Evolutionary conservation across 2,888 invertebrate genomes (phyloP), one percentile per base, ranked within the genome.

Genomic region (Diaphora mendica): DNA sequence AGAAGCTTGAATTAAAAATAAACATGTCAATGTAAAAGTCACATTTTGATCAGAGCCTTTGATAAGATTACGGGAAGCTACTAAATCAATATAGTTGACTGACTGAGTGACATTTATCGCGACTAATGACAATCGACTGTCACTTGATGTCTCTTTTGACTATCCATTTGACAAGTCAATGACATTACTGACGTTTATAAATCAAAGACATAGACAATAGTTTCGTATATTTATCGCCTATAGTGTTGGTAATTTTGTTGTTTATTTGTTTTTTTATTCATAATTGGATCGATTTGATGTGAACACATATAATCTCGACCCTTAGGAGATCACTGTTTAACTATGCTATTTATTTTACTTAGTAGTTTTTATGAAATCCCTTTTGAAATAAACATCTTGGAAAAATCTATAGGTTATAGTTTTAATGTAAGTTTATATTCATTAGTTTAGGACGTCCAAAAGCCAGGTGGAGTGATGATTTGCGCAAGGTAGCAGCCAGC

Each of bases 91-190:
- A 80, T 64, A 68, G 72, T 70, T 39, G 75, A 69, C 76, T 65
- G 72, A 70, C 65, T 79, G 68, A 70, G 69, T 78, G 82, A 84
- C 84, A 70, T 79, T 74, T 80, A 84, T 77, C 74, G 75, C 55
- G 7, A 39, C 78, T 80, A 82, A 84, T 82, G 66, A 69, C 65
- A 44, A 48, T 65, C 55, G 44, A 70, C 74, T 73, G 69, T 74
- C 80, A 84, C 84, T 82, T 80, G 77, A 83, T 26, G 73, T 80
- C 82, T 82, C 55, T 74, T 72, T 83, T 67, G 77, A 70, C 74
- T 44, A 48, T 64, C 33, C 17, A 35, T 42, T 82, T 79, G 80
- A 83, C 79, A 71, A 76, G 79, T 77, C 82, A 80, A 68, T 75
- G 75, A 75, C 70, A 44, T 72, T 75, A 70, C 42, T 39, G 55